Conservation (phyloP, 2,888 invertebrate species). For the Galerucella calmariensis region DNA sequence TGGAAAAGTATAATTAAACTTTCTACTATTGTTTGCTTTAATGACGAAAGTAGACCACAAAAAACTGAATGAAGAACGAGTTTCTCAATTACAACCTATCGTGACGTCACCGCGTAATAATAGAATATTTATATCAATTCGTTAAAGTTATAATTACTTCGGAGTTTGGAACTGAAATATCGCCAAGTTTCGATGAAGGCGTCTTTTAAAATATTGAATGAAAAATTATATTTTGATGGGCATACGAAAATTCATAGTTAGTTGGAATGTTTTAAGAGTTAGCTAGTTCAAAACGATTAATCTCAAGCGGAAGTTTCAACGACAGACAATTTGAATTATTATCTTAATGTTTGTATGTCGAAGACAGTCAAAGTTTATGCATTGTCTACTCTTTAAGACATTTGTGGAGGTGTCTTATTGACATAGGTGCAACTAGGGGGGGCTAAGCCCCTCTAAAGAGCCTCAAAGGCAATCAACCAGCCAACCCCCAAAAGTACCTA, state of each 20-base stretch:
- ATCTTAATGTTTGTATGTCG: too few species aligned
- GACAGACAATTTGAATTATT: neutral
- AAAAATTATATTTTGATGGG: constrained; percentile 11
- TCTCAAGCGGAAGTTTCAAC: neutral
- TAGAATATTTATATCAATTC: constrained; percentile 4
- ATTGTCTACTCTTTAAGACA: too few species aligned
- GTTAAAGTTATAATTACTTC: constrained; percentile 14
- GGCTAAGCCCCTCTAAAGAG: too few species aligned
- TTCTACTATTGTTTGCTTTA: constrained; percentile 9
- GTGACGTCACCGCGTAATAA: neutral
- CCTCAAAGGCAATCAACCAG: too few species aligned
- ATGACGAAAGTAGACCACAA: constrained; percentile 8
- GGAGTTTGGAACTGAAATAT: neutral
- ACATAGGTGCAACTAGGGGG: too few species aligned
- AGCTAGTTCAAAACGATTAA: neutral
- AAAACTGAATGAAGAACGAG: constrained; percentile 1
- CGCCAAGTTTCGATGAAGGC: neutral
- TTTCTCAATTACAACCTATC: constrained; percentile 5
- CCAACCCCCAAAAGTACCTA: too few species aligned
- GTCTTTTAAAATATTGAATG: neutral
- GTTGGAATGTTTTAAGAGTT: neutral
- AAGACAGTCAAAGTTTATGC: too few species aligned
- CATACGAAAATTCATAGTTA: constrained; percentile 1
- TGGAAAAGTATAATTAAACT: constrained; percentile 33
- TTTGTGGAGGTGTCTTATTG: too few species aligned